phyloP scores from a whole-genome alignment of 2,888 invertebrate genomes.

The Papilio elwesi region DNA sequence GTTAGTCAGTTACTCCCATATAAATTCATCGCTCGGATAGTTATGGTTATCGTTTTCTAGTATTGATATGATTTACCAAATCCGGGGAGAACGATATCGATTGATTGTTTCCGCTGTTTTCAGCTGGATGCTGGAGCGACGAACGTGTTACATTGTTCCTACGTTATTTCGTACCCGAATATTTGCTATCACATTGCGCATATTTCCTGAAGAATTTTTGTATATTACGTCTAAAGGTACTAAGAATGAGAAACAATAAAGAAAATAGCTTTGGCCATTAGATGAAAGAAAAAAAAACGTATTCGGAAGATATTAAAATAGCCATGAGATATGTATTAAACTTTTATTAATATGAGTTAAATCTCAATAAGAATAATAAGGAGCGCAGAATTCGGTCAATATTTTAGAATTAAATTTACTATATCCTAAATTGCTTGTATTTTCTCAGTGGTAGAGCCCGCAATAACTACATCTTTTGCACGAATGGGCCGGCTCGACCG shows the following conservation, averaged over 20 bases:
- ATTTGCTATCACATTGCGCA: constrained; percentile 27
- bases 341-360: no score
- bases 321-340: no score
- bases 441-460: no score
- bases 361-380: no score
- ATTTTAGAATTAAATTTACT: no score
- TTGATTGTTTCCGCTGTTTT: constrained; percentile 61
- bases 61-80: neutral
- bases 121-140: constrained; percentile 59
- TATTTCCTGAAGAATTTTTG: neutral
- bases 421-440: no score
- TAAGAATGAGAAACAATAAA: neutral
- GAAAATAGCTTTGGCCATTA: neutral
- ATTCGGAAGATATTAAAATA: neutral
- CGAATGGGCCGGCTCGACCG: no score
- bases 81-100: constrained; percentile 54
- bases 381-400: no score
- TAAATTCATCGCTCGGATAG: neutral
- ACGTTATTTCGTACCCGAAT: constrained; percentile 30
- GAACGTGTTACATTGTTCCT: constrained; percentile 51
- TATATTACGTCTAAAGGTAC: constrained; percentile 14
- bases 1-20: no score
- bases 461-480: no score
- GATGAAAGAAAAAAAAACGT: no score
- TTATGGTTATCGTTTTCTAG: constrained; percentile 9